Evolutionary conservation across 2,113 vertebrate genomes (phyloP).

Genomic region (Galemys pyrenaicus): DNA sequence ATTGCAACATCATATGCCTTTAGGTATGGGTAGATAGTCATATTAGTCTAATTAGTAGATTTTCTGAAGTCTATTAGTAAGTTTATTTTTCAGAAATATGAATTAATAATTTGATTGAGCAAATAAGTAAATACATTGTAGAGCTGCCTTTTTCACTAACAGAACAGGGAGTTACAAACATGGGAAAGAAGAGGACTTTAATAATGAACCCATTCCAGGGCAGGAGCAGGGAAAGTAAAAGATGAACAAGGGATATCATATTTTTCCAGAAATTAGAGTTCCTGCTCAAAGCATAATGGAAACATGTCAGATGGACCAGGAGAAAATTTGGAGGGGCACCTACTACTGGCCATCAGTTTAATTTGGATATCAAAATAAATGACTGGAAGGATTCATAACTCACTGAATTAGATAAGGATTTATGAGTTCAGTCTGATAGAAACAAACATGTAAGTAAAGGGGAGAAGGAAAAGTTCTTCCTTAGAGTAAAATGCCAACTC

Average conservation of each 20-base stretch:
- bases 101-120: neutral
- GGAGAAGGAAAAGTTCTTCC: neutral
- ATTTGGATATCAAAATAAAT: neutral
- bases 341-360: neutral
- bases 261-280: constrained; percentile 19
- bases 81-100: neutral
- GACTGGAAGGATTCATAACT: neutral
- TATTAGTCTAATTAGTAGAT: neutral
- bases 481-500: neutral
- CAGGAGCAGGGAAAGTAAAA: neutral
- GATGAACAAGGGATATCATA: neutral
- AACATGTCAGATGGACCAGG: neutral
- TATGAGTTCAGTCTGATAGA: neutral
- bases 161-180: neutral
- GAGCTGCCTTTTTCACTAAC: neutral
- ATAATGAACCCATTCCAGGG: neutral
- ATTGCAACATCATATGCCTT: neutral
- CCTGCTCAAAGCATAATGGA: neutral
- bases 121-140: neutral
- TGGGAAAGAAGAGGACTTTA: neutral
- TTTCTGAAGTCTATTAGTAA: neutral
- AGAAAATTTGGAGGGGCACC: neutral
- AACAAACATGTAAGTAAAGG: neutral
- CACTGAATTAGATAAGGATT: neutral
- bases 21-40: neutral